These are phyloP conservation scores for Danio jaintianensis DNA, from an alignment of 2,797 vertebrate genomes.

Conservation along the genomic window DNA sequence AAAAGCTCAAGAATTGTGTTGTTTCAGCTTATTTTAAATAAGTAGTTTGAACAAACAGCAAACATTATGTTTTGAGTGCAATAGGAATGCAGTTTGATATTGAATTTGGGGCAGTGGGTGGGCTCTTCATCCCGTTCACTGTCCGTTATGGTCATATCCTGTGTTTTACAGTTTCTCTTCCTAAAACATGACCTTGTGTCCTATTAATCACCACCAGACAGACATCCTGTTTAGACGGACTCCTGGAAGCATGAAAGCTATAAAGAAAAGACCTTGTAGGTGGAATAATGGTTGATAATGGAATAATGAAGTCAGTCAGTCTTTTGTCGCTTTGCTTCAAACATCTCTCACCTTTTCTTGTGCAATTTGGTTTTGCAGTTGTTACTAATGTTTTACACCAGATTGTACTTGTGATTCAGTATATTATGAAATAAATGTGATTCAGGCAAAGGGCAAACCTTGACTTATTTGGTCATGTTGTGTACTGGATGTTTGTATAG, in stretches of 20 bases:
- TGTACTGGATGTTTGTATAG: no score
- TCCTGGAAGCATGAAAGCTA: conserved; percentile 14
- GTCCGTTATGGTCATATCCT: conserved; percentile 61
- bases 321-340: not conserved
- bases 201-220: conserved; percentile 46
- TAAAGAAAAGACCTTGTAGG: not conserved
- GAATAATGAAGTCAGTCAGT: not conserved
- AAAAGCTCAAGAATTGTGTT: no score
- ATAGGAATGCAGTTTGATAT: conserved; percentile 21
- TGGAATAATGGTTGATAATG: not conserved
- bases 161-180: conserved; percentile 49
- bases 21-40: no score
- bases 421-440: not conserved
- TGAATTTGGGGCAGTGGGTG: conserved; percentile 6
- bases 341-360: not conserved
- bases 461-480: not conserved
- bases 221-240: conserved; percentile 65
- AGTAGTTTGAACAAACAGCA: no score
- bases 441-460: not conserved
- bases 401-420: conserved; percentile 3
- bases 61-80: no score
- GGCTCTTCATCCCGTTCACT: conserved; percentile 1
- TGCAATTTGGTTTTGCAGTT: not conserved
- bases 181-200: conserved; percentile 44
- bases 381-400: not conserved